A percentile compares a stretch with the other conserved stretches of the same genome.
Conservation (phyloP, 1,140 invertebrate genomes). For the Zelostemma sp. region DNA sequence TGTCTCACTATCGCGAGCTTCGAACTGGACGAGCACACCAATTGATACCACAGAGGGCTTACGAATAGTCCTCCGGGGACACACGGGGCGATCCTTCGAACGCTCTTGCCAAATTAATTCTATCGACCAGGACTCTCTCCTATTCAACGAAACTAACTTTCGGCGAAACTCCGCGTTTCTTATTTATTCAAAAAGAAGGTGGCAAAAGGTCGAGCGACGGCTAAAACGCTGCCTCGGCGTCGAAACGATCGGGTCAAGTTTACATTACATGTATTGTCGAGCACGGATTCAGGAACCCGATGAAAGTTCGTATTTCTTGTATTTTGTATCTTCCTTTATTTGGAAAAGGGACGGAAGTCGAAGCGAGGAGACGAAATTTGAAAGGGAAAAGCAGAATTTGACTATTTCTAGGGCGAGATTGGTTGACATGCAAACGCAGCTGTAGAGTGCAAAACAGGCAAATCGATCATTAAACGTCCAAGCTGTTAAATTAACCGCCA, state of each 20-base stretch:
- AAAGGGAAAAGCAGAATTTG: too few species aligned
- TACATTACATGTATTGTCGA: too few species aligned
- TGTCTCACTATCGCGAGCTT: slow-evolving; percentile 45
- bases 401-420: too few species aligned
- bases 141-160: slow-evolving; percentile 5
- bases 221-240: not conserved
- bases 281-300: too few species aligned
- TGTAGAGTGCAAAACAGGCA: slow-evolving; percentile 48
- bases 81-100: slow-evolving; percentile 15
- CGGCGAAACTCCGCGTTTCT: not conserved
- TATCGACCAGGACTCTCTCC: slow-evolving; percentile 27
- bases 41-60: slow-evolving; percentile 40
- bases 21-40: slow-evolving; percentile 31
- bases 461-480: slow-evolving; percentile 63
- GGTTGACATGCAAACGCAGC: slow-evolving; percentile 18
- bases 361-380: too few species aligned
- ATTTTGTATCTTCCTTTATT: too few species aligned
- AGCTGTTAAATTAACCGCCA: slow-evolving; percentile 58
- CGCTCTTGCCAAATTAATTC: slow-evolving; percentile 38
- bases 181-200: slow-evolving; percentile 1
- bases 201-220: not conserved
- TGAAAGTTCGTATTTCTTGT: too few species aligned
- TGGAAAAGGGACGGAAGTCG: too few species aligned
- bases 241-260: slow-evolving; percentile 18
- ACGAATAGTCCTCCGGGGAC: slow-evolving; percentile 44